A percentile compares a stretch with the other conserved stretches of the same genome.
Evolutionary conservation across 1,140 invertebrate genomes (phyloP).

Genomic region (Halotydeus destructor): DNA sequence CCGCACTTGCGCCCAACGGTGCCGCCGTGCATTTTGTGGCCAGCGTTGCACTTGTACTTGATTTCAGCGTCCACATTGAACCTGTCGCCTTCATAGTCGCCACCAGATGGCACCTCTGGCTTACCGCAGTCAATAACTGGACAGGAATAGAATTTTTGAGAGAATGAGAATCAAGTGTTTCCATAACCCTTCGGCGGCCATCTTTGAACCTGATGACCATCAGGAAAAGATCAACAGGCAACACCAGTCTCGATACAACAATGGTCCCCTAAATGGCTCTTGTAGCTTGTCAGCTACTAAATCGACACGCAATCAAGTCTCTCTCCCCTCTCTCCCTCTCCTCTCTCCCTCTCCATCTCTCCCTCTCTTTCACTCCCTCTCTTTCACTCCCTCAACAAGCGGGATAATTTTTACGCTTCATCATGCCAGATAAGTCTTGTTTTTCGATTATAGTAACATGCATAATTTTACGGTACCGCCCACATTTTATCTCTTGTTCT

Average conservation of each 20-base stretch:
- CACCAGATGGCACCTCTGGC: constrained; percentile 55
- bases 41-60: constrained; percentile 63
- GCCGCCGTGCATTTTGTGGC: constrained; percentile 51
- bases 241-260: no score
- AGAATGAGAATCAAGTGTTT: neutral
- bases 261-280: no score
- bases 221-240: neutral
- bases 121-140: constrained; percentile 68
- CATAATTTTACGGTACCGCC: neutral
- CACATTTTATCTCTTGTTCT: neutral
- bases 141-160: constrained; percentile 15
- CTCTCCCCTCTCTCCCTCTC: no score
- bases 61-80: constrained; percentile 65
- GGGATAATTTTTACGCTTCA: no score
- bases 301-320: no score
- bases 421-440: no score
- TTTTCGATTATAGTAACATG: neutral
- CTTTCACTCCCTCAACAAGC: no score
- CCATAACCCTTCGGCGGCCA: neutral
- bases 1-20: constrained; percentile 39
- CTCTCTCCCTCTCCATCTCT: no score
- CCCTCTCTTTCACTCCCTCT: no score
- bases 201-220: neutral
- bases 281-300: no score
- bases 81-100: constrained; percentile 60